These are phyloP conservation scores for Axis porcinus DNA, from an alignment of 2,113 vertebrate genomes.

Conservation along the genomic window DNA sequence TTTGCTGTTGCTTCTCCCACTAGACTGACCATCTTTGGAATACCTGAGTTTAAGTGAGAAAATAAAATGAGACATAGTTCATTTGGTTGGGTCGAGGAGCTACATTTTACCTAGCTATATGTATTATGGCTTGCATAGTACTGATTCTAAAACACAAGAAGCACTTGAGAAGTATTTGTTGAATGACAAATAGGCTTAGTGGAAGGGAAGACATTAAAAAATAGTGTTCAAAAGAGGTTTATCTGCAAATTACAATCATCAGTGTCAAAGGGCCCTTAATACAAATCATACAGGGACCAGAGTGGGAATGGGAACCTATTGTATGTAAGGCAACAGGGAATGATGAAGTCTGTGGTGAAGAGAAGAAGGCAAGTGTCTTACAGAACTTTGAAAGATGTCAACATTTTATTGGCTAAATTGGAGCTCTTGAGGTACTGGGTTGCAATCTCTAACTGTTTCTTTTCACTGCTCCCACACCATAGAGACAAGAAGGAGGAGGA, in stretches of 20 bases:
- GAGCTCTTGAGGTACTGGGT: background rate
- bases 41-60: slow-evolving; percentile 20
- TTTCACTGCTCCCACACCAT: background rate
- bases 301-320: background rate
- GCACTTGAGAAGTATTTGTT: background rate
- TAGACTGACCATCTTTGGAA: background rate
- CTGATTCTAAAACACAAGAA: background rate
- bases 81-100: background rate
- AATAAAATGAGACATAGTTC: background rate
- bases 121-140: background rate
- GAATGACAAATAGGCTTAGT: background rate
- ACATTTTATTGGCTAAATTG: background rate
- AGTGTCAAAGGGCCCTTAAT: background rate
- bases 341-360: background rate
- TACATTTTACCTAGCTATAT: background rate
- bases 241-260: background rate
- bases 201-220: background rate
- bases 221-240: background rate
- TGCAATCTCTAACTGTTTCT: background rate
- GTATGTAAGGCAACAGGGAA: background rate
- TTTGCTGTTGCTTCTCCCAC: background rate
- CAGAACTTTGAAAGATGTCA: background rate
- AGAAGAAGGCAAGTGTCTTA: background rate
- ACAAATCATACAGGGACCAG: background rate
- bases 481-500: background rate